Conservation (phyloP, 2,797 vertebrate species). For the Lepidocolaptes lacrymiger region DNA sequence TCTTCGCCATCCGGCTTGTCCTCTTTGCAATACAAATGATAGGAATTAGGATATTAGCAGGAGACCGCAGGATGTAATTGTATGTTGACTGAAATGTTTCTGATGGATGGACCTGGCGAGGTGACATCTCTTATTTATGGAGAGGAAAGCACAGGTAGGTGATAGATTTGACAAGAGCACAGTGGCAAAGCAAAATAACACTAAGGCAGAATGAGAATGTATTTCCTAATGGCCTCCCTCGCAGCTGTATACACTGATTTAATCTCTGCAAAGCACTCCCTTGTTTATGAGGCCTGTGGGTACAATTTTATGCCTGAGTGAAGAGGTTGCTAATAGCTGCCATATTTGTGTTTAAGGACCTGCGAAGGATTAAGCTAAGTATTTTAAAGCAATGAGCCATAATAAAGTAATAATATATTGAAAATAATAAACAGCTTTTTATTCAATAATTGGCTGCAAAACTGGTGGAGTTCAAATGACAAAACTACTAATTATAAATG, state of each 20-base stretch:
- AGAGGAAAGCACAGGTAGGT: constrained; percentile 47
- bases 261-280: constrained; percentile 83
- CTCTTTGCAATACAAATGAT: constrained; percentile 50
- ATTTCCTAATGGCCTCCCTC: constrained; percentile 81
- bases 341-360: constrained; percentile 86
- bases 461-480: constrained; percentile 76
- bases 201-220: constrained; percentile 76
- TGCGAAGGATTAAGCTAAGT: constrained; percentile 80
- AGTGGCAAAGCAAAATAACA: constrained; percentile 73
- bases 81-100: constrained; percentile 49
- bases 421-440: constrained; percentile 81
- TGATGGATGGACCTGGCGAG: constrained; percentile 8
- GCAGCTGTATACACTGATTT: constrained; percentile 84
- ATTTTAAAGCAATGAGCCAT: constrained; percentile 83
- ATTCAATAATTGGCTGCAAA: constrained; percentile 79
- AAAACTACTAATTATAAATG: constrained; percentile 77
- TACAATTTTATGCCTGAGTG: constrained; percentile 89
- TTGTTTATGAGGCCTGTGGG: constrained; percentile 87
- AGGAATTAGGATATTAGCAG: constrained; percentile 57
- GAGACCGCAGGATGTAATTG: constrained; percentile 40
- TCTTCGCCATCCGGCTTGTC: not conserved
- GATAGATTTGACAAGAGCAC: constrained; percentile 70
- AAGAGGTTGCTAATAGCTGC: constrained; percentile 88
- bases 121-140: constrained; percentile 46
- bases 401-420: constrained; percentile 83